Evolutionary conservation across 2,113 vertebrate genomes (phyloP).

Genomic region (Spea multiplicata): DNA sequence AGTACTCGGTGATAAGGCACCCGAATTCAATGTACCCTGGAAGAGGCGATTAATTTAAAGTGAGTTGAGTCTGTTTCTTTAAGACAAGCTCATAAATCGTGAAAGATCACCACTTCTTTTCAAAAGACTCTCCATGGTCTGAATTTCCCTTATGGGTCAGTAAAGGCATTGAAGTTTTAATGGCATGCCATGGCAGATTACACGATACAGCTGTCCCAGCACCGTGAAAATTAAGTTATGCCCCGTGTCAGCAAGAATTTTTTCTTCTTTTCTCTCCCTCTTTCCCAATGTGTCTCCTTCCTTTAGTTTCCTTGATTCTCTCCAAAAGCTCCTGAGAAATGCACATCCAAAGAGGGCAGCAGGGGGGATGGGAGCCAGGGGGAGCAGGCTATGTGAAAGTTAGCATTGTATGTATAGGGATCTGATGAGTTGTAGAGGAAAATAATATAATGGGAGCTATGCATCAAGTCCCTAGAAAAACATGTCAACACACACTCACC

Average conservation of each 20-base stretch:
- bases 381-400: constrained; percentile 51
- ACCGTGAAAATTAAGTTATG: constrained; percentile 99
- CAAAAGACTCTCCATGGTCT: constrained; percentile 86
- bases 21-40: constrained; percentile 73
- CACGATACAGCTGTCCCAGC: constrained; percentile 97
- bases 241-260: constrained; percentile 96
- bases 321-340: constrained; percentile 66
- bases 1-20: constrained; percentile 62
- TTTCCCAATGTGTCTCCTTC: constrained; percentile 54
- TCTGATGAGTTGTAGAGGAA: constrained; percentile 60
- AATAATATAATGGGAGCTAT: constrained; percentile 50
- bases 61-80: constrained; percentile 89
- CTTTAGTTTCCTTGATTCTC: constrained; percentile 40
- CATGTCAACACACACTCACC: constrained; percentile 23
- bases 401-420: constrained; percentile 77
- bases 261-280: constrained; percentile 52
- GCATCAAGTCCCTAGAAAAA: constrained; percentile 32
- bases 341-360: constrained; percentile 59
- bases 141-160: constrained; percentile 97
- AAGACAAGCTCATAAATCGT: constrained; percentile 96
- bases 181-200: constrained; percentile 98
- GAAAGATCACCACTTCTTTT: constrained; percentile 90
- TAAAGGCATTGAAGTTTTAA: constrained; percentile 98
- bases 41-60: constrained; percentile 90
- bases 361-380: constrained; percentile 45